A percentile compares a stretch with the other conserved stretches of the same genome.
Conservation (phyloP, 2,888 invertebrate species). For the Platycheirus rosarum region DNA sequence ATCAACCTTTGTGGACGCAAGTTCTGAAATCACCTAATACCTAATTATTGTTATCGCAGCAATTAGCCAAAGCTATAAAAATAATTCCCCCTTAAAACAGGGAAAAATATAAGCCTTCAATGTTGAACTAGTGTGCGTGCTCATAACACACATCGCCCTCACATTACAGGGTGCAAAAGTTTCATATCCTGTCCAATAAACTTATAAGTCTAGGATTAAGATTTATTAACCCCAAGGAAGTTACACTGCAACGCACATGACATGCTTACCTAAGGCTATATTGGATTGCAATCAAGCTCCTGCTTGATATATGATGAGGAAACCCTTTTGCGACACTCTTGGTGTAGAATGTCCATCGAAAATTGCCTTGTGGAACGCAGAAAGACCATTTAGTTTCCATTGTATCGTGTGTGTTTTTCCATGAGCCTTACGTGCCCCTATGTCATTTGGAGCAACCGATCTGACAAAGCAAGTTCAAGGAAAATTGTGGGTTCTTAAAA, state of each 20-base stretch:
- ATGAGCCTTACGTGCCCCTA: constrained; percentile 6
- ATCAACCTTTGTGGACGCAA: not conserved
- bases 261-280: not conserved
- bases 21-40: constrained; percentile 7
- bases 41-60: not conserved
- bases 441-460: constrained; percentile 15
- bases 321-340: constrained; percentile 8
- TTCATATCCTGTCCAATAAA: constrained; percentile 64
- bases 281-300: not conserved
- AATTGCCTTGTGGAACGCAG: not conserved
- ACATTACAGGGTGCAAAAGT: constrained; percentile 46
- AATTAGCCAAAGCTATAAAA: constrained; percentile 5
- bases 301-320: not conserved
- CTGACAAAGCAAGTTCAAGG: constrained; percentile 61
- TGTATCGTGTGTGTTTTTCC: constrained; percentile 8
- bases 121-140: constrained; percentile 33
- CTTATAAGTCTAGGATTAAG: not conserved
- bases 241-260: not conserved
- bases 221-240: not conserved
- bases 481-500: not conserved
- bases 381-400: constrained; percentile 6
- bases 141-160: constrained; percentile 22
- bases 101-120: constrained; percentile 55
- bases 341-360: constrained; percentile 12
- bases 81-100: constrained; percentile 18